Evolutionary conservation across 2,888 invertebrate species (phyloP).

Genomic region (Pedicia rivosa): DNA sequence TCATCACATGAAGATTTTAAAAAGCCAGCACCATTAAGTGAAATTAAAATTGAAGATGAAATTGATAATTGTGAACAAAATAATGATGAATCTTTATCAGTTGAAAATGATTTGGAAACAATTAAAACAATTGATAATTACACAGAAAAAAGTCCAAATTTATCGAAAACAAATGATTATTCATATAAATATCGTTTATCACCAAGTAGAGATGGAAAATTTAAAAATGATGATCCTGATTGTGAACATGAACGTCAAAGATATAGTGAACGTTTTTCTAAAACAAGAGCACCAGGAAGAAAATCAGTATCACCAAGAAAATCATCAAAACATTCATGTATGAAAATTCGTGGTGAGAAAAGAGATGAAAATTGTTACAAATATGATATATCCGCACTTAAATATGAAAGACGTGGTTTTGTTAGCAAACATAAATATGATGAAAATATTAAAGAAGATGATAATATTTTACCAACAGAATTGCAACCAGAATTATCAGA

Average conservation of each 20-base stretch:
- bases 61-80: conserved; percentile 10
- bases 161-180: conserved; percentile 18
- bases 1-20: conserved; percentile 46
- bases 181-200: conserved; percentile 20
- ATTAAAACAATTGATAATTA: background rate
- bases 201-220: conserved; percentile 19
- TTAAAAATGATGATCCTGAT: conserved; percentile 21
- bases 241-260: conserved; percentile 45
- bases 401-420: conserved; percentile 29
- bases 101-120: background rate
- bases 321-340: conserved; percentile 4
- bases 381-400: conserved; percentile 26
- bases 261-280: conserved; percentile 45
- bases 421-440: conserved; percentile 20
- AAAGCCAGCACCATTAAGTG: conserved; percentile 21
- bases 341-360: conserved; percentile 10
- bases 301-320: conserved; percentile 16
- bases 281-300: conserved; percentile 40
- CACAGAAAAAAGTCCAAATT: conserved; percentile 28
- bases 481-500: conserved; percentile 15
- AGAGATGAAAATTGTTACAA: conserved; percentile 30
- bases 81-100: conserved; percentile 2
- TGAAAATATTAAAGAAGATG: conserved; percentile 11
- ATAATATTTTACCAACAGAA: conserved; percentile 8
- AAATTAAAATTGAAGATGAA: conserved; percentile 7